Conservation (phyloP, 92 coral and sea anemone species). For the Pocillopora meandrina region DNA sequence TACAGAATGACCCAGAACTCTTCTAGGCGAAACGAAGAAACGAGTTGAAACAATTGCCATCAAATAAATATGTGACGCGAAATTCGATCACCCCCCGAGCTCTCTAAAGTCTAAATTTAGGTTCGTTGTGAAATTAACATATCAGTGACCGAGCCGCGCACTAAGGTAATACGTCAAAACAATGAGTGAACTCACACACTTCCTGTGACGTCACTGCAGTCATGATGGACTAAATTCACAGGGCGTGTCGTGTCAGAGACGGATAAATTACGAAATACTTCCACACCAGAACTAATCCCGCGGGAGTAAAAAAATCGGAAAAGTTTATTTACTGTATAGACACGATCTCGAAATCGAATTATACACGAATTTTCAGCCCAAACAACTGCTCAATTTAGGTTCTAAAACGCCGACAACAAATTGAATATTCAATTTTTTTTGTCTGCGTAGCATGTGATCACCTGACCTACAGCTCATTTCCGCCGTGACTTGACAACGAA, state of each 20-base stretch:
- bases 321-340: background rate
- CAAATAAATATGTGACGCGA: slow-evolving; percentile 74
- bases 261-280: slow-evolving; percentile 18
- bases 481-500: background rate
- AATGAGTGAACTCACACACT: slow-evolving; percentile 84
- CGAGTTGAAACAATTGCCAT: slow-evolving; percentile 60
- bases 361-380: background rate
- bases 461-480: slow-evolving; percentile 25
- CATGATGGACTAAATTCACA: slow-evolving; percentile 21
- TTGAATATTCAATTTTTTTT: slow-evolving; percentile 5
- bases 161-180: slow-evolving; percentile 77
- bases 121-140: slow-evolving; percentile 76
- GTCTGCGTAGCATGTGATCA: slow-evolving; percentile 5
- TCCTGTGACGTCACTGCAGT: slow-evolving; percentile 83
- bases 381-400: background rate
- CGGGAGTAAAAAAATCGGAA: background rate
- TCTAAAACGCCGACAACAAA: background rate
- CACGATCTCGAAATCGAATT: background rate
- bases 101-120: slow-evolving; percentile 86
- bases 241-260: slow-evolving; percentile 26
- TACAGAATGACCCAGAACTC: slow-evolving; percentile 8
- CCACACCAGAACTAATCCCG: slow-evolving; percentile 16
- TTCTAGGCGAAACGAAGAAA: slow-evolving; percentile 18
- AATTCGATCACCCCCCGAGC: slow-evolving; percentile 67
- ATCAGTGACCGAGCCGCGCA: slow-evolving; percentile 53